Evolutionary conservation across 2,888 invertebrate species (phyloP).

Genomic region (Pherbina coryleti): DNA sequence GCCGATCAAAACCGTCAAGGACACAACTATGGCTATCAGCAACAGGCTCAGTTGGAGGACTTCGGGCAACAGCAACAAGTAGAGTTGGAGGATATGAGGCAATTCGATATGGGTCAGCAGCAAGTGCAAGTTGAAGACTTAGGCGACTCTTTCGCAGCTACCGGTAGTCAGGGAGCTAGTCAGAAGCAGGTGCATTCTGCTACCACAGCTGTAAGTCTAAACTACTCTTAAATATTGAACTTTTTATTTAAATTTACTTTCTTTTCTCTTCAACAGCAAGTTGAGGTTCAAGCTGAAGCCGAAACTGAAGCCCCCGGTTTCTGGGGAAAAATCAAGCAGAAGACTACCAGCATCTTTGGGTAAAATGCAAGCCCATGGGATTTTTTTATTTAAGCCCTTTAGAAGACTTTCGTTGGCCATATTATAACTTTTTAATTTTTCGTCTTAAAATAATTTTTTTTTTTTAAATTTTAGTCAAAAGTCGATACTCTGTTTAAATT

Average conservation of each 20-base stretch:
- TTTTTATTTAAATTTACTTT: not conserved
- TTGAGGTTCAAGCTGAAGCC: constrained; percentile 54
- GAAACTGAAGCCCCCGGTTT: constrained; percentile 52
- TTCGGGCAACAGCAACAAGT: constrained; percentile 50
- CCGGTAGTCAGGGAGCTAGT: constrained; percentile 19
- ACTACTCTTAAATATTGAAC: not conserved
- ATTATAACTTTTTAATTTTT: too few relatives aligned
- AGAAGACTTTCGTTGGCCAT: too few relatives aligned
- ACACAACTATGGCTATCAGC: constrained; percentile 17
- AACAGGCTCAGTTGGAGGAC: constrained; percentile 45
- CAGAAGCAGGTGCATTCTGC: constrained; percentile 40
- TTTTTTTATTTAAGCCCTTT: too few relatives aligned
- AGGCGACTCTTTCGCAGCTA: constrained; percentile 33
- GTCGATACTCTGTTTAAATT: too few relatives aligned
- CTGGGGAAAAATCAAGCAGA: constrained; percentile 58
- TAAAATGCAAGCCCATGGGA: constrained; percentile 27
- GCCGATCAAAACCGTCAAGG: not conserved
- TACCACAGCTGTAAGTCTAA: not conserved
- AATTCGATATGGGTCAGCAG: constrained; percentile 34
- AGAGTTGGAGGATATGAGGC: constrained; percentile 39
- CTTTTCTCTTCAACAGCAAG: constrained; percentile 44
- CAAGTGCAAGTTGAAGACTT: constrained; percentile 49
- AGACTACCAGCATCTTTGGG: constrained; percentile 54
- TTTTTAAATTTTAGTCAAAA: too few relatives aligned
- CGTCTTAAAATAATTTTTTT: too few relatives aligned